Evolutionary conservation across 2,113 vertebrate species (phyloP), one percentile per base, ranked within the genome.

Genomic region (Lota lota): DNA sequence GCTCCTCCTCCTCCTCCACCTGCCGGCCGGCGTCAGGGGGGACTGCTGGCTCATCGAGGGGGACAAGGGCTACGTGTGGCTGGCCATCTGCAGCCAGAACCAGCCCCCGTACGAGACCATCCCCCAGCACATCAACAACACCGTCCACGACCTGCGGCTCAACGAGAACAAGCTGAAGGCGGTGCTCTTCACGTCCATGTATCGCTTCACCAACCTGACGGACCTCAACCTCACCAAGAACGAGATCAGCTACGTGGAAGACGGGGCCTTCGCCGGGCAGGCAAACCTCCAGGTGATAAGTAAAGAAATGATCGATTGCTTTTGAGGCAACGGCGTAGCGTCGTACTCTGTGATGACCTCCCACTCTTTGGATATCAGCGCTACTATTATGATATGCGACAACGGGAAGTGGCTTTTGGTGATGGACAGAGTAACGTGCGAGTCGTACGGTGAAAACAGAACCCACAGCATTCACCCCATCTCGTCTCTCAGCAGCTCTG

Each of bases 11-110:
- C 64, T 91, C 36, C 87, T 94, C 72, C 87, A 88, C 88, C 83
- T 88, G 66, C 94, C 95, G 0, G 80, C 75, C 18, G 33, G 74
- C 0, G 94, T 94, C 74, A 87, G 65, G 0, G 92, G 92, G 16
- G 97, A 99, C 91, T 99, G 97, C 89, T 99, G 97, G 97, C 93
- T 99, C 68, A 99, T 99, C 1, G 97, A 99, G 78, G 97, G 97
- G 1, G 96, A 99, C 88, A 98, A 98, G 87, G 97, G 97, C 61
- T 99, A 98, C 0, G 97, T 99, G 79, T 99, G 97, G 97, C 89
- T 99, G 86, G 97, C 97, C 56, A 99, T 99, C 90, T 99, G 97
- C 92, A 99, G 97, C 89, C 97, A 99, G 91, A 99, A 99, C 90
- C 97, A 99, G 87, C 97, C 97, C 0, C 97, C 97, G 0, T 99